A percentile compares a stretch with the other conserved stretches of the same genome.
Conservation (phyloP, 2,888 invertebrate genomes). For the Neoascia interrupta region DNA sequence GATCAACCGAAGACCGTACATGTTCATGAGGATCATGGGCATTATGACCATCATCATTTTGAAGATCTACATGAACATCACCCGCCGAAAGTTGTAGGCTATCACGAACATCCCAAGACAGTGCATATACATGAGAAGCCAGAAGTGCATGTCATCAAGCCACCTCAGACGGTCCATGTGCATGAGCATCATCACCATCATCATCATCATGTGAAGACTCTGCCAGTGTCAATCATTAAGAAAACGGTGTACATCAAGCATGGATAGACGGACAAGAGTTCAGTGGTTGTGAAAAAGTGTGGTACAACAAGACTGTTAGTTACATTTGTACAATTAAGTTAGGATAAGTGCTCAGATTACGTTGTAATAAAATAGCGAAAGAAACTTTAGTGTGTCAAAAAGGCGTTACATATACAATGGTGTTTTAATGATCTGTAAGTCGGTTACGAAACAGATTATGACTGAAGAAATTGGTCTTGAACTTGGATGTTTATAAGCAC, state of each 20-base stretch:
- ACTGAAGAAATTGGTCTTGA: no score
- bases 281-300: not conserved
- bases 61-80: slow-evolving; percentile 39
- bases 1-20: slow-evolving; percentile 21
- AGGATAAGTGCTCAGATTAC: not conserved
- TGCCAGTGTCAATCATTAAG: slow-evolving; percentile 55
- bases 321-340: not conserved
- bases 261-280: slow-evolving; percentile 11
- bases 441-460: no score
- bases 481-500: no score
- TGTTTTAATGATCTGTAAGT: no score
- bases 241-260: slow-evolving; percentile 51
- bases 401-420: no score
- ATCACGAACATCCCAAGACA: slow-evolving; percentile 16
- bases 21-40: slow-evolving; percentile 36
- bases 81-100: not conserved
- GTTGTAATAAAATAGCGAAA: not conserved
- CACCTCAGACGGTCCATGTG: slow-evolving; percentile 36
- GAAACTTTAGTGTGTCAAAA: not conserved
- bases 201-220: slow-evolving; percentile 42
- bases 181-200: slow-evolving; percentile 61
- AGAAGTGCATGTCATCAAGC: slow-evolving; percentile 16
- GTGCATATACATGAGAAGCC: slow-evolving; percentile 29
- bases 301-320: slow-evolving; percentile 18
- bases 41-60: slow-evolving; percentile 46